Conservation (phyloP, 2,888 invertebrate genomes). For the Hecatera dysodea region DNA sequence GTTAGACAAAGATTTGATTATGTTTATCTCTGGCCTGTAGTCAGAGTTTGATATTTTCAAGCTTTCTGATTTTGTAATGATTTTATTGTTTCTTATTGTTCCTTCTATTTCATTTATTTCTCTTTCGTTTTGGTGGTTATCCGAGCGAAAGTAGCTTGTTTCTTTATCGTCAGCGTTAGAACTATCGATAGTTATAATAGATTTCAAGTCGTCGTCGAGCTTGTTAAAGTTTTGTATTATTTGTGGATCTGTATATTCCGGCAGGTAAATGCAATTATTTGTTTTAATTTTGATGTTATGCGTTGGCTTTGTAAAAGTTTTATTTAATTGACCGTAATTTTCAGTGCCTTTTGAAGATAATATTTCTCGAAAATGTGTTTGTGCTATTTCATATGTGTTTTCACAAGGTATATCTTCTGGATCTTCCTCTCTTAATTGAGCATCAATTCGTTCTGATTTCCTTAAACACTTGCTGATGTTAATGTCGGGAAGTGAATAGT, state of each 20-base stretch:
- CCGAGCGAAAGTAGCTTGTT: conserved; percentile 77
- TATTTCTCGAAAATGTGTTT: conserved; percentile 85
- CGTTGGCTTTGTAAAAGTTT: conserved; percentile 73
- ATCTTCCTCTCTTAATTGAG: conserved; percentile 91
- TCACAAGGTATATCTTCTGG: conserved; percentile 85
- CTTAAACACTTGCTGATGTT: conserved; percentile 93
- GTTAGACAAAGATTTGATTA: conserved; percentile 83
- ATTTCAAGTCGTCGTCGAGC: conserved; percentile 88
- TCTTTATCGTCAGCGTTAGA: conserved; percentile 85
- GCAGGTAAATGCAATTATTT: conserved; percentile 74
- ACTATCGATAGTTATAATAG: conserved; percentile 86
- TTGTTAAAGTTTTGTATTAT: conserved; percentile 83
- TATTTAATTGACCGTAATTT: conserved; percentile 86
- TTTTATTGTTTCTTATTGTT: conserved; percentile 87
- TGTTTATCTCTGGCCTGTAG: conserved; percentile 79
- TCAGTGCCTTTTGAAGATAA: conserved; percentile 79
- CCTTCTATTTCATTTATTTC: conserved; percentile 90
- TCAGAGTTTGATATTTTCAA: conserved; percentile 77
- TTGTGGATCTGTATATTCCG: conserved; percentile 81
- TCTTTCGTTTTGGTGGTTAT: conserved; percentile 88
- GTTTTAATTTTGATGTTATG: conserved; percentile 71
- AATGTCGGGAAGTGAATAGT: conserved; percentile 93
- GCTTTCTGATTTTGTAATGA: conserved; percentile 87
- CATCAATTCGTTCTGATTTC: conserved; percentile 93
- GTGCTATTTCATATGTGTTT: conserved; percentile 87